phyloP scores from a whole-genome alignment of 2,797 vertebrate genomes.

The Rhynchonycteris naso region DNA sequence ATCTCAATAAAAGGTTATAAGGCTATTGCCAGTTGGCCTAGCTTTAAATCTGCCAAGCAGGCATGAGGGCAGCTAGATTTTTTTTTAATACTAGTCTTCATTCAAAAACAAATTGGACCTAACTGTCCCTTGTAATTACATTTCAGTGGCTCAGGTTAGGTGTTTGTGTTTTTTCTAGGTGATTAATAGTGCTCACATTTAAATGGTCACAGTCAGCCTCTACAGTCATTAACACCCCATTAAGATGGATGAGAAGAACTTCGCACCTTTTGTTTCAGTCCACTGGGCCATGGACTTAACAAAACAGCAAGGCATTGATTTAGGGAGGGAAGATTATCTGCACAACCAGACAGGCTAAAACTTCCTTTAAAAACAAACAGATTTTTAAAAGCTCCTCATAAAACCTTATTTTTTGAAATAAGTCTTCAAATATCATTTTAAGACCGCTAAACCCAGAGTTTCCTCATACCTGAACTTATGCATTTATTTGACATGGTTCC shows the following conservation, averaged over 20 bases:
- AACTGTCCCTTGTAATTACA: slow-evolving; percentile 80
- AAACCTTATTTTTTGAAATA: slow-evolving; percentile 66
- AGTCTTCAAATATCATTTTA: slow-evolving; percentile 70
- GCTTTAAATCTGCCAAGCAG: slow-evolving; percentile 70
- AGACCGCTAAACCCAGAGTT: slow-evolving; percentile 59
- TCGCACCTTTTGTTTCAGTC: slow-evolving; percentile 81
- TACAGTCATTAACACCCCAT: slow-evolving; percentile 82
- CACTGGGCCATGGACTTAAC: slow-evolving; percentile 62
- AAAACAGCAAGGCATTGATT: slow-evolving; percentile 78
- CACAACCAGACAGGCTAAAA: slow-evolving; percentile 68
- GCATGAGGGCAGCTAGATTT: slow-evolving; percentile 13
- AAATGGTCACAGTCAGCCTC: slow-evolving; percentile 81
- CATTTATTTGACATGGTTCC: slow-evolving; percentile 52
- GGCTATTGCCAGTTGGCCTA: background rate
- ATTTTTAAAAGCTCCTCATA: slow-evolving; percentile 34
- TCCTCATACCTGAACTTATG: slow-evolving; percentile 61
- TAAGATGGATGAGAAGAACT: slow-evolving; percentile 84
- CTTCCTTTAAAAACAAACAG: slow-evolving; percentile 65
- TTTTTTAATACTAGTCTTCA: slow-evolving; percentile 64
- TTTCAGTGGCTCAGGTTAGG: slow-evolving; percentile 71
- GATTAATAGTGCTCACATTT: slow-evolving; percentile 85
- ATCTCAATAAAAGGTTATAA: slow-evolving; percentile 58
- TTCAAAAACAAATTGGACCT: slow-evolving; percentile 74
- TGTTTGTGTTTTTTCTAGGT: slow-evolving; percentile 82
- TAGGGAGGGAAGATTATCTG: slow-evolving; percentile 73